These are phyloP conservation scores for Crenichthys baileyi DNA, from an alignment of 2,797 vertebrate genomes.

Conservation along the genomic window DNA sequence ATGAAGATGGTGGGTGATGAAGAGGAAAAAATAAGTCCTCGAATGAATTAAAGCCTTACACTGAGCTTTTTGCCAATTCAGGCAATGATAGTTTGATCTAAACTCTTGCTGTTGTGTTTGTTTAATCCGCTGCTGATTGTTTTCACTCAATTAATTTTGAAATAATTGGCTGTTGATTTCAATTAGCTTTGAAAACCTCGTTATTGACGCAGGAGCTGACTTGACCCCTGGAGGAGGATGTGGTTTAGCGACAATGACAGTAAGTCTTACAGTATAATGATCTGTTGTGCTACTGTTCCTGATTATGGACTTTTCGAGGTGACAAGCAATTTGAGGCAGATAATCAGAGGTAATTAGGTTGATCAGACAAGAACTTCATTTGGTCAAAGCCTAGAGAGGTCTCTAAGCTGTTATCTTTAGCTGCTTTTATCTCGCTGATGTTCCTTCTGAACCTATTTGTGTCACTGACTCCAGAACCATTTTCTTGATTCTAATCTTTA, in stretches of 20 bases:
- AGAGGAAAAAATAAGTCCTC: neutral
- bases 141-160: slow-evolving; percentile 35
- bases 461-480: slow-evolving; percentile 41
- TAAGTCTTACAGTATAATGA: slow-evolving; percentile 55
- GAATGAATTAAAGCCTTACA: neutral
- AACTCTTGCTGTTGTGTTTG: neutral
- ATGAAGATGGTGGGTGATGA: no score
- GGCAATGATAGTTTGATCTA: neutral
- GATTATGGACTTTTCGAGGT: slow-evolving; percentile 64
- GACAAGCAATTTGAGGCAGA: slow-evolving; percentile 64
- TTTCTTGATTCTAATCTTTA: slow-evolving; percentile 41
- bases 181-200: slow-evolving; percentile 64
- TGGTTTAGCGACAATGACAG: slow-evolving; percentile 51
- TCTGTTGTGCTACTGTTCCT: slow-evolving; percentile 64
- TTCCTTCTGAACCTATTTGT: slow-evolving; percentile 44
- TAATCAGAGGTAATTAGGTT: slow-evolving; percentile 73
- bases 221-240: slow-evolving; percentile 38
- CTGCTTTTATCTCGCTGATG: slow-evolving; percentile 34
- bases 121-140: slow-evolving; percentile 6
- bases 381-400: slow-evolving; percentile 10
- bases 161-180: slow-evolving; percentile 68
- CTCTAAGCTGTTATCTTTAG: slow-evolving; percentile 37
- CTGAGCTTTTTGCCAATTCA: neutral
- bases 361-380: slow-evolving; percentile 52
- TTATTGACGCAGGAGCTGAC: slow-evolving; percentile 31